phyloP scores from a whole-genome alignment of 1,140 invertebrate genomes.

The Probaryconus sp. region DNA sequence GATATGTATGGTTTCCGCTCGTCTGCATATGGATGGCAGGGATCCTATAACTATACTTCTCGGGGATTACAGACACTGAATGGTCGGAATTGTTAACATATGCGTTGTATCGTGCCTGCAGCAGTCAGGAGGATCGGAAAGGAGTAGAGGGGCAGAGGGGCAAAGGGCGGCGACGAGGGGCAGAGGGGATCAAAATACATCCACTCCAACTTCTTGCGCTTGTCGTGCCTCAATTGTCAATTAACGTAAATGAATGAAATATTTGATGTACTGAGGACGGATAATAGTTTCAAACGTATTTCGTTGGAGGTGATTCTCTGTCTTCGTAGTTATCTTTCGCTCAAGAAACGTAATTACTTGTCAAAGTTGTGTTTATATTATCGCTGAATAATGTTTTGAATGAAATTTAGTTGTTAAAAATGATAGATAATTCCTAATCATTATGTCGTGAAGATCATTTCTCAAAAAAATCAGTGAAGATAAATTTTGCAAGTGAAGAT shows the following conservation, averaged over 20 bases:
- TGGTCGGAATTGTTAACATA: conserved; percentile 67
- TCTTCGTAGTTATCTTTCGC: too few relatives aligned
- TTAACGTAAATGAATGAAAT: conserved; percentile 25
- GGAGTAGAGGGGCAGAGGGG: too few relatives aligned
- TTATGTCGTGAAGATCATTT: too few relatives aligned
- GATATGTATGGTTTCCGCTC: conserved; percentile 25
- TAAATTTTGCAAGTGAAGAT: too few relatives aligned
- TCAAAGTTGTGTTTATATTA: too few relatives aligned
- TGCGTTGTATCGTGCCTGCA: conserved; percentile 24
- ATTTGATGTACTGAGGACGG: neutral
- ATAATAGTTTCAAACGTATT: conserved; percentile 1
- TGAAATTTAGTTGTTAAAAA: too few relatives aligned
- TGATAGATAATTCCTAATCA: too few relatives aligned
- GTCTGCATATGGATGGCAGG: conserved; percentile 15
- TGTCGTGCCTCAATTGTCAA: conserved; percentile 22
- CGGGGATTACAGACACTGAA: conserved; percentile 41
- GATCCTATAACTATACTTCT: conserved; percentile 25
- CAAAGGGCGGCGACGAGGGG: too few relatives aligned
- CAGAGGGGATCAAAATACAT: conserved; percentile 8
- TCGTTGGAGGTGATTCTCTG: too few relatives aligned
- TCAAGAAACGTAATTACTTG: too few relatives aligned
- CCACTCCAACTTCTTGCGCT: conserved; percentile 15
- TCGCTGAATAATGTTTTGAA: too few relatives aligned
- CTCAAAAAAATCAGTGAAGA: too few relatives aligned
- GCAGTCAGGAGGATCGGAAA: conserved; percentile 18